A percentile compares a stretch with the other conserved stretches of the same genome.
Conservation (phyloP, 1,140 invertebrate genomes). For the Potamilus streckersoni region DNA sequence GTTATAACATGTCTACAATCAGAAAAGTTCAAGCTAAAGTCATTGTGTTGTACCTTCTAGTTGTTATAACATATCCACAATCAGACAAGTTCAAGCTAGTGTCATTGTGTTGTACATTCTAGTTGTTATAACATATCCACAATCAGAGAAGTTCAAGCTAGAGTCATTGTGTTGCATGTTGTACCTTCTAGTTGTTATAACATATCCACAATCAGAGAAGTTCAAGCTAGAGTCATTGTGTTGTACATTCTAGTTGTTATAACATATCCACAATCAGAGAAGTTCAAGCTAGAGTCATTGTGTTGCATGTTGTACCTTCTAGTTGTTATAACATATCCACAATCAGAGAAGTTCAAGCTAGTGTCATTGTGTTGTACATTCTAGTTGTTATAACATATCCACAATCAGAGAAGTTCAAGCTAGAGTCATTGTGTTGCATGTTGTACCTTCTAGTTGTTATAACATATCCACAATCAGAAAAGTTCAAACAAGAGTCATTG, state of each 20-base stretch:
- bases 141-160: neutral
- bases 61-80: neutral
- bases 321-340: too few species aligned
- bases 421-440: neutral
- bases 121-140: too few species aligned
- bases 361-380: neutral
- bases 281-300: too few species aligned
- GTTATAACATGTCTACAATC: too few species aligned
- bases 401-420: neutral
- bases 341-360: neutral
- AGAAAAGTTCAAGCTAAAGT: neutral
- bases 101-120: too few species aligned
- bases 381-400: too few species aligned
- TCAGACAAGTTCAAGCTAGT: neutral
- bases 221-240: too few species aligned
- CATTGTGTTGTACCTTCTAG: neutral
- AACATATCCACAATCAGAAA: neutral
- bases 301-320: too few species aligned
- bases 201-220: neutral
- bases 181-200: too few species aligned
- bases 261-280: neutral
- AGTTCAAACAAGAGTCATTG: neutral
- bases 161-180: neutral
- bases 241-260: too few species aligned
- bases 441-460: neutral